Evolutionary conservation across 2,797 vertebrate genomes (phyloP), one percentile per base, ranked within the genome.

Genomic region (Pithecia hirsuta): DNA sequence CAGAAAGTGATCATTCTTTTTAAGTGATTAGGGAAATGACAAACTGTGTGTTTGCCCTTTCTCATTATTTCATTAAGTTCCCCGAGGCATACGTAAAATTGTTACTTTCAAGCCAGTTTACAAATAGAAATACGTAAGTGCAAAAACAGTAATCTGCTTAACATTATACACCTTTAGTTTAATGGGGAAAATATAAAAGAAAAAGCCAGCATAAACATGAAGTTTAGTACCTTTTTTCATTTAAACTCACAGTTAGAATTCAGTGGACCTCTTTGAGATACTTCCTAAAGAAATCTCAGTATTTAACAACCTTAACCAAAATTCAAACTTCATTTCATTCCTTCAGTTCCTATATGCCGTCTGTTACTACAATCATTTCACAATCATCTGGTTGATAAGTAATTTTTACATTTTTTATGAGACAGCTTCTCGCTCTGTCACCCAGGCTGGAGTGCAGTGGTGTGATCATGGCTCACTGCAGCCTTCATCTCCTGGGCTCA

Each of bases 301-400:
- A 84, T 95, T 91, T 95, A 91, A 91, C 4, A 96, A 55, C 15
- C 36, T 41, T 92, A 1, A 95, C 93, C 64, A 87, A 95, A 97
- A 92, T 39, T 19, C 75, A 30, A 90, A 97, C 13, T 83, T 93
- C 28, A 89, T 78, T n/a, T 74, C 46, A 90, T 72, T 57, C 28
- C 82, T 89, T 91, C 20, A 75, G 46, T 97, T 85, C 84, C 17
- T 87, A 85, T 52, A 87, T 39, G 55, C 33, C 76, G 41, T 17
- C 20, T 75, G 7, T 39, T 75, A 61, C 26, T 46, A 4, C 28
- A 86, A 80, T 93, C 28, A 90, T 46, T 79, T 92, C 41, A 59
- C 26, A 59, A 59, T 28, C 28, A 30, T 30, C 30, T 61, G 59
- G 88, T n/a, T 86, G 91, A 44, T 91, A 80, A 57, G 55, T 26